Conservation (phyloP, 2,797 vertebrate species). For the Mus minutoides region DNA sequence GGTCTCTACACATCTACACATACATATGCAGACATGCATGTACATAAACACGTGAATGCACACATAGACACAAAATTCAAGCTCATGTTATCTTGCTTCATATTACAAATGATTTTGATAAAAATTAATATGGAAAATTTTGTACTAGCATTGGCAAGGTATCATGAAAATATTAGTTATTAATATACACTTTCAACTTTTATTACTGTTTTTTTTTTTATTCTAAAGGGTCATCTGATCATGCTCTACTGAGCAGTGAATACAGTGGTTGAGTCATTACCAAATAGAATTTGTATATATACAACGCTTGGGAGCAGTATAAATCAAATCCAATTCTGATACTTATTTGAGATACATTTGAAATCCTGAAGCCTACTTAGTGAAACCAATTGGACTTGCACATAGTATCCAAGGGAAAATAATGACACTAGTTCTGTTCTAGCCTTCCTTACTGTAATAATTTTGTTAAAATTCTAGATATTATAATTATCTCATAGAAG, state of each 20-base stretch:
- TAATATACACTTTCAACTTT: neutral
- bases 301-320: neutral
- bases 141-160: neutral
- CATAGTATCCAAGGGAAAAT: slow-evolving; percentile 6
- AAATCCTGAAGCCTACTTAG: slow-evolving; percentile 44
- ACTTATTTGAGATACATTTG: slow-evolving; percentile 36
- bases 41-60: neutral
- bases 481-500: neutral
- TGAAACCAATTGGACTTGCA: slow-evolving; percentile 33
- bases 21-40: neutral
- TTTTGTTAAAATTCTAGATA: slow-evolving; percentile 29
- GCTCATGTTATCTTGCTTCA: neutral
- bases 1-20: too few relatives aligned
- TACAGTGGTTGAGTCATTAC: neutral
- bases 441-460: slow-evolving; percentile 1
- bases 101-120: slow-evolving; percentile 13
- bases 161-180: neutral
- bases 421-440: neutral
- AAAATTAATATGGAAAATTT: slow-evolving; percentile 28
- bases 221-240: neutral
- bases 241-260: neutral
- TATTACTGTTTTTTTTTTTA: neutral
- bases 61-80: neutral
- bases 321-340: slow-evolving; percentile 22
- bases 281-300: slow-evolving; percentile 18